Evolutionary conservation across 2,113 vertebrate species (phyloP), one percentile per base, ranked within the genome.

Genomic region (Malurus cyaneus): DNA sequence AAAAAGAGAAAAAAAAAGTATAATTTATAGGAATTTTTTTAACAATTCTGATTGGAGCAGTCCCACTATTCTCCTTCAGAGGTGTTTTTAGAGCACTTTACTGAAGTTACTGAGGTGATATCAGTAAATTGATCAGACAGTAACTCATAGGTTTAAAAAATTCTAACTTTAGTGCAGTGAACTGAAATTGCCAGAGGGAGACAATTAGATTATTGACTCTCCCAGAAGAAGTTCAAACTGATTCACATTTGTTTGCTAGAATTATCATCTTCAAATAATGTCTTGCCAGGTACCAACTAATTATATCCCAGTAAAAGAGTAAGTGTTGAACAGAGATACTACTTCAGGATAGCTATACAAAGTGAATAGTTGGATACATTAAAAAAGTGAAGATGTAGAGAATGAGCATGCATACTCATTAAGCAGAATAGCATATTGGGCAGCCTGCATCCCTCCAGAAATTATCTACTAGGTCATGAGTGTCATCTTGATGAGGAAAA

Each of bases 241-340:
- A 84, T 92, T 89, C 91, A 91, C 80, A 69, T 85, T 87, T 97
- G 49, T 93, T 93, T 96, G 73, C 92, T 93, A 69, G 78, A 92
- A 91, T 93, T 93, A 57, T 52, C 79, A 86, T 93, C 53, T 94
- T 91, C 86, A 96, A 94, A 95, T 87, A 84, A 69, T 80, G 28
- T 78, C 69, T 86, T 94, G 39, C 64, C 41, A 67, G 76, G 21
- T 84, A 73, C 46, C 50, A 66, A 28, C 46, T 94, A 91, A 81
- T 92, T 95, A 79, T 91, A 93, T 80, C 49, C 49, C 66, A 47
- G 23, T 71, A 44, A 76, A 88, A 94, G 50, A 83, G 3, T 70
- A 74, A 67, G n/a, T 57, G 19, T 76, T 85, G 57, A 65, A 52
- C 44, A 76, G 57, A 79, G 69, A 53, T 86, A 64, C 26, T 92